Evolutionary conservation across 2,797 vertebrate species (phyloP), one percentile per base, ranked within the genome.

Genomic region (Leptodactylus fallax): DNA sequence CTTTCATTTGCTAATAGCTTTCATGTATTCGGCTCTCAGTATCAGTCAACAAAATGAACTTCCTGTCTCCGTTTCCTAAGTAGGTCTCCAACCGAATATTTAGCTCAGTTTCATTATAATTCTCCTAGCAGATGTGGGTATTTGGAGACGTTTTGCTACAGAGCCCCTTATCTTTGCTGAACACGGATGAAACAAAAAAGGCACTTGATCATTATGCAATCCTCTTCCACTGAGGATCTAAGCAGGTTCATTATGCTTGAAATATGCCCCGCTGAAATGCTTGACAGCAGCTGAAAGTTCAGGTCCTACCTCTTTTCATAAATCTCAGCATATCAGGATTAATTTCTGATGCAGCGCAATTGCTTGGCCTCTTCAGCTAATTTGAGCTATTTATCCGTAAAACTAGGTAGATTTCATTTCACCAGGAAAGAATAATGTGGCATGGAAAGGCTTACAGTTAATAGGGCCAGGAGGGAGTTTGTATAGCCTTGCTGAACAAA

Each of bases 141-240:
- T 87, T 81, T 74, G 71, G 53, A 80, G 79, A 21, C 56, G 55
- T 72, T 85, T 72, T 72, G n/a, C 69, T 27, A 27, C 55, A 80
- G 76, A 55, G 61, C 47, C 61, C 25, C 78, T 85, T 76, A 85
- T 77, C 69, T 69, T 81, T 67, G 61, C 49, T 77, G 71, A 77
- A 86, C 58, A 85, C 11, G 13, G 60, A 77, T 67, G 53, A 83
- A 83, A 87, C 60, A 87, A 83, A 60, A 85, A 65, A 76, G 47
- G 45, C 56, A 67, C 83, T 85, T 88, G 87, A 88, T 88, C 36
- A 88, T 85, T 88, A 88, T 81, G 83, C 78, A 85, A 63, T 85
- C 78, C 79, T 69, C 82, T 84, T 71, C 53, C 60, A 55, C 67
- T 56, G 77, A 85, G 72, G 67, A 81, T 85, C 47, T 76, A 85